phyloP scores from a whole-genome alignment of 2,797 vertebrate genomes.

The Ataeniobius toweri region DNA sequence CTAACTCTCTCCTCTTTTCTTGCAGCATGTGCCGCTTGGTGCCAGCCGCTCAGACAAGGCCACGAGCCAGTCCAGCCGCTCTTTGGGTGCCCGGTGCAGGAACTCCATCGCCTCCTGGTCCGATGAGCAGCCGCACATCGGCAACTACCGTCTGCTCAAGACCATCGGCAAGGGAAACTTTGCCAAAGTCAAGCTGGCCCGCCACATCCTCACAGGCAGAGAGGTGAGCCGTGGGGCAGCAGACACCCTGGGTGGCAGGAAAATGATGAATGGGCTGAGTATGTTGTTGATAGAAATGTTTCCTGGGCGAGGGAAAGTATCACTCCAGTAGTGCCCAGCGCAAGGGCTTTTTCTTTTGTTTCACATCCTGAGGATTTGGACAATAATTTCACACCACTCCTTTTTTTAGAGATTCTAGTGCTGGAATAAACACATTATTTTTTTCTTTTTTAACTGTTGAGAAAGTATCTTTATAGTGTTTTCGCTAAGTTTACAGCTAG shows the following conservation, averaged over 20 bases:
- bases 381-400: neutral
- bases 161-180: conserved; percentile 97
- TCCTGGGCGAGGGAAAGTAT: neutral
- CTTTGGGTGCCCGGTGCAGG: conserved; percentile 87
- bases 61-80: conserved; percentile 86
- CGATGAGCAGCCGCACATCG: conserved; percentile 91
- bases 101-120: conserved; percentile 90
- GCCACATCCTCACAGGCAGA: conserved; percentile 89
- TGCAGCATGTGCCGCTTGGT: conserved; percentile 84
- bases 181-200: conserved; percentile 93
- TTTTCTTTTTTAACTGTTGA: neutral
- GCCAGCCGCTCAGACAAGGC: conserved; percentile 88
- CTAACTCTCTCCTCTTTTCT: conserved; percentile 18
- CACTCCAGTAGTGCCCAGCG: neutral
- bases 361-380: neutral
- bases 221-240: conserved; percentile 80
- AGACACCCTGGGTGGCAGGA: neutral
- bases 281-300: neutral
- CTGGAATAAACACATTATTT: neutral
- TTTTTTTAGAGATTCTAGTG: neutral
- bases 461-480: neutral
- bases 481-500: neutral
- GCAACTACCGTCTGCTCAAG: conserved; percentile 91
- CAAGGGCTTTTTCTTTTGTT: neutral
- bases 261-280: neutral